These are phyloP conservation scores for Solenopsis invicta DNA, from an alignment of 1,140 invertebrate genomes.

Conservation along the genomic window DNA sequence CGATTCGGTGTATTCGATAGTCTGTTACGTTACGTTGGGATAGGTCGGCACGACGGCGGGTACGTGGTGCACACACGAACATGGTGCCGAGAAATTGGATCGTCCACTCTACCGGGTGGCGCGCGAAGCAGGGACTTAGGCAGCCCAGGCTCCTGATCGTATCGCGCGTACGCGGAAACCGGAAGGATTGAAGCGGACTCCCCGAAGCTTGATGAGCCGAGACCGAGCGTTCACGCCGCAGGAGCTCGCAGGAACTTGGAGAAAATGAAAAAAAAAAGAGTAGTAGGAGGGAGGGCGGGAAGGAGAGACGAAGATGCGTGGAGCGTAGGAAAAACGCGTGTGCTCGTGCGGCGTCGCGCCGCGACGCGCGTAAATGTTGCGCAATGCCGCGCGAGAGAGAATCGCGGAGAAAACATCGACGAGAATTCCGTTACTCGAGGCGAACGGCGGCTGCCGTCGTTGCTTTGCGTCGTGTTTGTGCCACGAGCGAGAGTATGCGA, in stretches of 20 bases:
- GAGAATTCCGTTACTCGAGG: slow-evolving; percentile 75
- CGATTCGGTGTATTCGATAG: slow-evolving; percentile 78
- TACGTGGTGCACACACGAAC: slow-evolving; percentile 70
- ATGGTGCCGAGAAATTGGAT: slow-evolving; percentile 77
- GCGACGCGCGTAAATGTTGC: slow-evolving; percentile 66
- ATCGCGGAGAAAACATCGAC: slow-evolving; percentile 74
- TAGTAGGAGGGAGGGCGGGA: neutral
- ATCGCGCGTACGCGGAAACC: slow-evolving; percentile 17
- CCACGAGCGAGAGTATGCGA: slow-evolving; percentile 45
- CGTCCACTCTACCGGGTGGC: slow-evolving; percentile 79
- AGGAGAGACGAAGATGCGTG: neutral
- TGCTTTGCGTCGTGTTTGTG: slow-evolving; percentile 58
- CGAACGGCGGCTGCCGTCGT: slow-evolving; percentile 65
- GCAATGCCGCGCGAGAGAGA: slow-evolving; percentile 65
- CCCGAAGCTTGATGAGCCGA: slow-evolving; percentile 39
- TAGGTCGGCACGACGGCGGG: slow-evolving; percentile 75
- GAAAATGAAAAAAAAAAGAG: slow-evolving; percentile 36
- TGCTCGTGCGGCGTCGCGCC: slow-evolving; percentile 1
- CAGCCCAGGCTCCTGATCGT: neutral
- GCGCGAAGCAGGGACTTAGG: slow-evolving; percentile 31
- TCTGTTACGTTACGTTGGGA: slow-evolving; percentile 81
- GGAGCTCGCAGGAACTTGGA: neutral
- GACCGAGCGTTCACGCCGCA: neutral
- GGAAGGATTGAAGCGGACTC: slow-evolving; percentile 10
- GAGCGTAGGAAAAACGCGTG: slow-evolving; percentile 18